Evolutionary conservation across 2,888 invertebrate species (phyloP).

Genomic region (Hirudinaria manillensis): DNA sequence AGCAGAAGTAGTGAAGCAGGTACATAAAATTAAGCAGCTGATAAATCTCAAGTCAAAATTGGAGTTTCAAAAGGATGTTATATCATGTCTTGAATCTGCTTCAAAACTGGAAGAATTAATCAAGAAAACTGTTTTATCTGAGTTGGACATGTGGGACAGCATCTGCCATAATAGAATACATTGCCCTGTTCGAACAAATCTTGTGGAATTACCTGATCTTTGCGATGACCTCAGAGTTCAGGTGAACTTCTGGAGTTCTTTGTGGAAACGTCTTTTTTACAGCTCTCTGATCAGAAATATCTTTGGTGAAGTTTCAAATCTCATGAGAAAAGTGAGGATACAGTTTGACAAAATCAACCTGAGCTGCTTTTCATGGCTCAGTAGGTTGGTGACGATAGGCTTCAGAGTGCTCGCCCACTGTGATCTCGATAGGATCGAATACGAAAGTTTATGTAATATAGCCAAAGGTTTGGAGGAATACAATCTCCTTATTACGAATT

Average conservation of each 20-base stretch:
- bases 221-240: conserved; percentile 52
- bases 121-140: conserved; percentile 45
- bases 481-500: conserved; percentile 47
- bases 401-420: conserved; percentile 52
- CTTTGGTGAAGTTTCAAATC: conserved; percentile 42
- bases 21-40: conserved; percentile 44
- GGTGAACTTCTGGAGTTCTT: conserved; percentile 51
- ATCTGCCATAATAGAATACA: conserved; percentile 44
- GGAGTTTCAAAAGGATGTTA: conserved; percentile 47
- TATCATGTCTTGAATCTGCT: conserved; percentile 44
- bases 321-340: conserved; percentile 44
- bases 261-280: conserved; percentile 48
- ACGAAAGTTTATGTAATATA: conserved; percentile 51
- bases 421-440: conserved; percentile 46
- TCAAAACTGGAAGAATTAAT: conserved; percentile 46
- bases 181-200: conserved; percentile 43
- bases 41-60: conserved; percentile 47
- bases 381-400: conserved; percentile 49
- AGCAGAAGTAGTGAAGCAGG: conserved; percentile 44
- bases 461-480: conserved; percentile 52
- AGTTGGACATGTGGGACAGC: conserved; percentile 46
- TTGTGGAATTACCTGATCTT: conserved; percentile 49
- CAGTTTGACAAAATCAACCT: conserved; percentile 44
- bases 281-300: conserved; percentile 45
- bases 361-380: conserved; percentile 48